Base-by-base conservation (phyloP, 2,113 vertebrate species). In the Erinaceus europaeus region DNA sequence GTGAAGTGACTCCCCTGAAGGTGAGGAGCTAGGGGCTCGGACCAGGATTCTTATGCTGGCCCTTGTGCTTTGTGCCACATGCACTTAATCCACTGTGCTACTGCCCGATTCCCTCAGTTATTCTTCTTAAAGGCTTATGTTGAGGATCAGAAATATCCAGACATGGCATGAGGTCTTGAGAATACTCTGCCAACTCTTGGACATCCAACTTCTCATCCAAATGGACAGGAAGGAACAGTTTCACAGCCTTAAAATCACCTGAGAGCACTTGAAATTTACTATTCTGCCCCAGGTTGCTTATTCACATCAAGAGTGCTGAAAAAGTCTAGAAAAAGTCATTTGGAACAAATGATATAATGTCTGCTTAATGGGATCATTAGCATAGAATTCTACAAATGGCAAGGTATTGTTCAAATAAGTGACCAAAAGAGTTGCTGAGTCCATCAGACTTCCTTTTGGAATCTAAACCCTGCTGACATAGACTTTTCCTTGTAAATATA, bases 51-150 rank as follows among this genome's bases (percentile, higher is more conserved):
- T n/a, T n/a, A n/a, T n/a, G n/a, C n/a, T n/a, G n/a, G n/a, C n/a
- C n/a, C n/a, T n/a, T n/a, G n/a, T n/a, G n/a, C n/a, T n/a, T n/a
- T n/a, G n/a, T n/a, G n/a, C n/a, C n/a, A n/a, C n/a, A n/a, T n/a
- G n/a, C n/a, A n/a, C n/a, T n/a, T n/a, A n/a, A n/a, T n/a, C n/a
- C n/a, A n/a, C n/a, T n/a, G n/a, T n/a, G n/a, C n/a, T n/a, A n/a
- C n/a, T n/a, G n/a, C n/a, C n/a, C n/a, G n/a, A n/a, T n/a, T n/a
- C n/a, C n/a, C n/a, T 69, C 50, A 87, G 27, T 34, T 57, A 6
- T 88, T 59, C 65, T 55, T 25, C 59, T 86, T 90, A 68, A 90
- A 88, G 67, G 53, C 69, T 84, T 78, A 50, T 42, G 27, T 40
- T 48, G 48, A 86, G 29, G 15, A 77, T 80, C 42, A 48, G 40